phyloP scores from a whole-genome alignment of 2,113 vertebrate species.

The Telmatochromis sp. region DNA sequence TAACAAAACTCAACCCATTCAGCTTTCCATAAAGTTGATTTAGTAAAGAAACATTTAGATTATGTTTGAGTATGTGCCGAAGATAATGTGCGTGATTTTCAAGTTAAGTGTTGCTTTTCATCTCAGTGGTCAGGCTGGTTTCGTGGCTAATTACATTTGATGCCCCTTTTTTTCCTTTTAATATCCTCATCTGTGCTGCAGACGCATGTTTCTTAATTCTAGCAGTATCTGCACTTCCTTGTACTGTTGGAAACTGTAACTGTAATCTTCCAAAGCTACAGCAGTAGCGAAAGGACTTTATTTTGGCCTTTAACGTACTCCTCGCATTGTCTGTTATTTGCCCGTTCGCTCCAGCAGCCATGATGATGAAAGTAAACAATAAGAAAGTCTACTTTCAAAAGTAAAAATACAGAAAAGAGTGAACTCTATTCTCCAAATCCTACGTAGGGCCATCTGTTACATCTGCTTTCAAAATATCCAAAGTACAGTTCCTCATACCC shows the following conservation, averaged over 20 bases:
- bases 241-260: not conserved
- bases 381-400: not conserved
- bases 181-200: not conserved
- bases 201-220: not conserved
- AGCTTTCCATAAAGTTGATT: not conserved
- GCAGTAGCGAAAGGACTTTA: not conserved
- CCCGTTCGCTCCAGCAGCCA: not conserved
- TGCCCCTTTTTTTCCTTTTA: not conserved
- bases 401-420: not conserved
- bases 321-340: not conserved
- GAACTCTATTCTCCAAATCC: not conserved
- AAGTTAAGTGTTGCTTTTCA: not conserved
- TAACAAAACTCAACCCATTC: not conserved
- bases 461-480: not conserved
- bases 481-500: constrained; percentile 14
- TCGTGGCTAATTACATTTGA: not conserved
- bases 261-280: not conserved
- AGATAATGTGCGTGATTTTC: not conserved
- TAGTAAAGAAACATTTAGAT: not conserved
- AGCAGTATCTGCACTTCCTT: not conserved
- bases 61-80: not conserved
- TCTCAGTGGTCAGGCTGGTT: not conserved
- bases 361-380: constrained; percentile 5
- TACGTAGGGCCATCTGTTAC: not conserved
- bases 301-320: not conserved